These are phyloP conservation scores for Bradypodion ventrale DNA, from an alignment of 2,797 vertebrate genomes.

Conservation along the genomic window DNA sequence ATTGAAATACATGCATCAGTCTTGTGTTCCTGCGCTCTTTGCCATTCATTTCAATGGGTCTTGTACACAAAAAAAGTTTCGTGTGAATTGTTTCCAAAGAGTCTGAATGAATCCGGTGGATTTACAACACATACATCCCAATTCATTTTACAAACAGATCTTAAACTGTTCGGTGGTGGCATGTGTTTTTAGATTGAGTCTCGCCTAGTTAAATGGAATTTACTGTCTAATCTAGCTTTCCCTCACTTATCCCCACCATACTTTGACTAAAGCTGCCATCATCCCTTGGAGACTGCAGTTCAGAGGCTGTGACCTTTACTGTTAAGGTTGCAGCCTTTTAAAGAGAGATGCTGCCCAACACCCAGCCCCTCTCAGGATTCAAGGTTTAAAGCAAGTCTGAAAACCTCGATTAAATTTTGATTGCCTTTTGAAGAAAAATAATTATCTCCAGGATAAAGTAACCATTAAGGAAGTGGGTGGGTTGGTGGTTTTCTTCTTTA, in stretches of 20 bases:
- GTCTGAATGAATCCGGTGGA: not conserved
- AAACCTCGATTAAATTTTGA: not conserved
- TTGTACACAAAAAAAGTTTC: not conserved
- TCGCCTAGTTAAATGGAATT: not conserved
- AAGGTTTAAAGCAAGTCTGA: slow-evolving; percentile 48
- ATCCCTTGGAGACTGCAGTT: not conserved
- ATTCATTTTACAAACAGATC: not conserved
- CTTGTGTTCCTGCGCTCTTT: too few relatives aligned
- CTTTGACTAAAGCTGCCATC: not conserved
- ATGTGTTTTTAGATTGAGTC: not conserved
- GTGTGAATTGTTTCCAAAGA: not conserved
- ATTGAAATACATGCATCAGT: not conserved
- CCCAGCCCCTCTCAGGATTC: slow-evolving; percentile 39
- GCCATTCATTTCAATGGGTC: not conserved
- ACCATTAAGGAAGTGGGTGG: too few relatives aligned
- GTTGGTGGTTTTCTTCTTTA: not conserved
- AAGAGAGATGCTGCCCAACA: slow-evolving; percentile 35
- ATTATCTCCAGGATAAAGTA: not conserved
- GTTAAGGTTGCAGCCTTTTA: not conserved
- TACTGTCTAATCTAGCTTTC: not conserved
- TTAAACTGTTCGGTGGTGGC: not conserved
- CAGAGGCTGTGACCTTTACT: not conserved
- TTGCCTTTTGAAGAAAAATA: not conserved
- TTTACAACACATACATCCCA: not conserved
- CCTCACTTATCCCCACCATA: rapidly evolving